These are phyloP conservation scores for Seriola aureovittata DNA, from an alignment of 2,113 vertebrate genomes.

Conservation along the genomic window DNA sequence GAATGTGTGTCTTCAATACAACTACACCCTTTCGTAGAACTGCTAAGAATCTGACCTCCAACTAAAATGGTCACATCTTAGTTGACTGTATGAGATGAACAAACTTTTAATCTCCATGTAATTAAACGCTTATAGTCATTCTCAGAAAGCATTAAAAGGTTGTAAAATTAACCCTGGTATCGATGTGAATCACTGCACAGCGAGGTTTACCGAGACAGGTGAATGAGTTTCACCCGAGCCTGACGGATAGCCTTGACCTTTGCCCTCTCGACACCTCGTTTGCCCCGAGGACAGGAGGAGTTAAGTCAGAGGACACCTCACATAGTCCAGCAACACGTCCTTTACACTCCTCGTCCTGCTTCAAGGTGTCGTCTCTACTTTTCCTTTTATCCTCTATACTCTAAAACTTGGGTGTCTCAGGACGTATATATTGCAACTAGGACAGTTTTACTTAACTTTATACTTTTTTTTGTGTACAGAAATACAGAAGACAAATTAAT, in stretches of 20 bases:
- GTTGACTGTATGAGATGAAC: background rate
- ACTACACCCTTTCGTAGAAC: background rate
- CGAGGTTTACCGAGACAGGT: background rate
- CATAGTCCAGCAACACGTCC: background rate
- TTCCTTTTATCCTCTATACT: conserved; percentile 22
- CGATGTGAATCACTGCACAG: background rate
- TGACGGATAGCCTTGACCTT: conserved; percentile 71
- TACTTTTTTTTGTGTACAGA: too few species aligned
- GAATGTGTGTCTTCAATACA: too few species aligned
- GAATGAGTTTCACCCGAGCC: conserved; percentile 51
- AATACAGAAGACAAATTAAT: too few species aligned
- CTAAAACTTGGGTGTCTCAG: background rate
- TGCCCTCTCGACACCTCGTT: conserved; percentile 65
- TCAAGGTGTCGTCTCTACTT: conserved; percentile 28
- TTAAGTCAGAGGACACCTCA: conserved; percentile 56
- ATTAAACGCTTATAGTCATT: background rate
- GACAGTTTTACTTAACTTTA: too few species aligned
- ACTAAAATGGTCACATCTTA: background rate
- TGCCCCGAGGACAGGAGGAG: conserved; percentile 65
- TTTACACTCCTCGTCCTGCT: conserved; percentile 25
- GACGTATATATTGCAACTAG: too few species aligned
- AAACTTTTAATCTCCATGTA: background rate
- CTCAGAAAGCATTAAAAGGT: background rate
- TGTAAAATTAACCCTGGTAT: background rate
- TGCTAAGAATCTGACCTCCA: background rate